Conservation (phyloP, 2,888 invertebrate species). For the Aphidius colemani region DNA sequence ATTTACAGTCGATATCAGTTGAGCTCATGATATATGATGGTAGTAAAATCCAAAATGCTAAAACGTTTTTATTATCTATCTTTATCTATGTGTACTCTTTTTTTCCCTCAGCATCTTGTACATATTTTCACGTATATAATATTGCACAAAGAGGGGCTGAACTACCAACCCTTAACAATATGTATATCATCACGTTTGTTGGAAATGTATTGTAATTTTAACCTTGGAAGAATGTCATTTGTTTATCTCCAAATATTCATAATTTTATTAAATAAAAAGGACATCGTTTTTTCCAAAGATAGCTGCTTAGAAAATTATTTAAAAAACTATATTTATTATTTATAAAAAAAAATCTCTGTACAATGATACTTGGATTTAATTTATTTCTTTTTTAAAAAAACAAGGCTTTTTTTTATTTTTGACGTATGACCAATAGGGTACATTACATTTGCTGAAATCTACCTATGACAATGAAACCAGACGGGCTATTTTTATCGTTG, state of each 20-base stretch:
- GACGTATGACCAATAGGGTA: constrained; percentile 21
- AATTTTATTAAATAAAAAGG: too few species aligned
- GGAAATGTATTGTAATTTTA: constrained; percentile 25
- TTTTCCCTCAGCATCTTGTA: constrained; percentile 29
- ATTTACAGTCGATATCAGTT: constrained; percentile 35
- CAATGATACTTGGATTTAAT: too few species aligned
- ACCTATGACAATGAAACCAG: constrained; percentile 30
- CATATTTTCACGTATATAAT: constrained; percentile 41
- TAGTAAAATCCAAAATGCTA: constrained; percentile 30
- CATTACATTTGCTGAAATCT: constrained; percentile 31
- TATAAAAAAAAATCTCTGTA: too few species aligned
- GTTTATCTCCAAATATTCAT: neutral
- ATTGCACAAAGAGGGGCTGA: constrained; percentile 33
- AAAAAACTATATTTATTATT: too few species aligned
- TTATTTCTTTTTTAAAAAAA: too few species aligned
- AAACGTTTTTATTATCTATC: constrained; percentile 25
- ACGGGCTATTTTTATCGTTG: constrained; percentile 35
- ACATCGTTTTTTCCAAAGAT: too few species aligned
- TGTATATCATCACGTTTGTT: constrained; percentile 34
- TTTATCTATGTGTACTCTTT: constrained; percentile 12
- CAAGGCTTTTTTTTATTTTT: constrained; percentile 2
- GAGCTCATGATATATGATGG: constrained; percentile 31
- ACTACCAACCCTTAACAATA: constrained; percentile 24
- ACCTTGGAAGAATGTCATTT: constrained; percentile 14
- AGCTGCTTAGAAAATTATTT: too few species aligned